phyloP scores from a whole-genome alignment of 1,140 invertebrate genomes.

The Drosophila subpulchrella region DNA sequence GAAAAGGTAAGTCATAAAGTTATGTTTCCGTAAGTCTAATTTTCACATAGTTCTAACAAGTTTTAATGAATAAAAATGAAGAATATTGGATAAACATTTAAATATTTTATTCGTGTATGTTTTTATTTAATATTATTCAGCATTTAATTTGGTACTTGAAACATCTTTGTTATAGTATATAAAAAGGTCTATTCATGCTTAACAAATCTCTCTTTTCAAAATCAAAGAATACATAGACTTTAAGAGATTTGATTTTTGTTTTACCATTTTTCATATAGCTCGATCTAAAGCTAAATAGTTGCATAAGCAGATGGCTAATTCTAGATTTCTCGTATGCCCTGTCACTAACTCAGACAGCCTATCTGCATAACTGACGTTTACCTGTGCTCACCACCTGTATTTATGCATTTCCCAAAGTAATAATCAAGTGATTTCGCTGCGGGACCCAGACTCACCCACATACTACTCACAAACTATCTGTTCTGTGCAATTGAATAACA shows the following conservation, averaged over 20 bases:
- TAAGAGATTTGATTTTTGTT: background rate
- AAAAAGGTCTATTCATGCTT: too few species aligned
- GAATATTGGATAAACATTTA: too few species aligned
- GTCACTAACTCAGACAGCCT: slow-evolving; percentile 22
- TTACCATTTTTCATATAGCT: background rate
- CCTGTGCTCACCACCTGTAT: slow-evolving; percentile 10
- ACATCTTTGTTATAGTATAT: too few species aligned
- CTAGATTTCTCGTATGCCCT: slow-evolving; percentile 10
- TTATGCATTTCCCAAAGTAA: slow-evolving; percentile 30
- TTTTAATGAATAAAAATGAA: background rate
- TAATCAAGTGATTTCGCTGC: slow-evolving; percentile 33
- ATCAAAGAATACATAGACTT: too few species aligned
- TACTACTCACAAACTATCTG: slow-evolving; percentile 1
- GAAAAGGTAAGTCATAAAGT: background rate
- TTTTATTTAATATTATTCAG: background rate
- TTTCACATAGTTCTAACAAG: background rate
- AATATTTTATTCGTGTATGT: background rate
- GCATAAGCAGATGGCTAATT: slow-evolving; percentile 32
- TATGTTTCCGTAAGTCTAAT: background rate
- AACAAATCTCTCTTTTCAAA: too few species aligned
- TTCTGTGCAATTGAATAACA: slow-evolving; percentile 46
- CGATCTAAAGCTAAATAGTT: slow-evolving; percentile 8
- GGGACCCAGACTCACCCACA: slow-evolving; percentile 22
- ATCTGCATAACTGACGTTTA: slow-evolving; percentile 21
- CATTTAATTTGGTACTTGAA: background rate